phyloP scores from a whole-genome alignment of 1,140 invertebrate species.

The Drosophila kanapiae region DNA sequence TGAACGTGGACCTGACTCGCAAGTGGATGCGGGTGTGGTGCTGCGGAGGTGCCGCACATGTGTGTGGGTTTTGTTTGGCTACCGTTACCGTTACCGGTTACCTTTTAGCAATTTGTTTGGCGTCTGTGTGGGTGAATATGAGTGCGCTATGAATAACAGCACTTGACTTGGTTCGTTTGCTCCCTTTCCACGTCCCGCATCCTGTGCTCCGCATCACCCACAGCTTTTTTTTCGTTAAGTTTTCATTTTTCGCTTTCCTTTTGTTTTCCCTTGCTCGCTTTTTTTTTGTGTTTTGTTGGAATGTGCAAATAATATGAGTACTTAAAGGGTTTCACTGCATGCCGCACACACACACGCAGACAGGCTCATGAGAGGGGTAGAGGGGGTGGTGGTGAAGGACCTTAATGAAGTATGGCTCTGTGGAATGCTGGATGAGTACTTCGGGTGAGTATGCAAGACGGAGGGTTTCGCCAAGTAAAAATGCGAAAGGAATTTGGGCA shows the following conservation, averaged over 20 bases:
- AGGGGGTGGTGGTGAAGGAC: conserved; percentile 7
- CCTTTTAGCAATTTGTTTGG: conserved; percentile 75
- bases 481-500: conserved; percentile 26
- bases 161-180: conserved; percentile 72
- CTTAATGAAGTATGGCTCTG: conserved; percentile 49
- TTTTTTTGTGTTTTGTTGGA: conserved; percentile 19
- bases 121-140: conserved; percentile 34
- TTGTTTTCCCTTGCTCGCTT: conserved; percentile 29
- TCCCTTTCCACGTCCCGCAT: conserved; percentile 15
- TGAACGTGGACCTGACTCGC: conserved; percentile 70
- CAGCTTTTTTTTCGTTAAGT: conserved; percentile 44
- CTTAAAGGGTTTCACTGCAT: conserved; percentile 65
- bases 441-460: conserved; percentile 15
- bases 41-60: conserved; percentile 41
- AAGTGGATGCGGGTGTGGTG: conserved; percentile 29
- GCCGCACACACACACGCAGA: conserved; percentile 21
- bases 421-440: conserved; percentile 36
- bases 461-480: conserved; percentile 15
- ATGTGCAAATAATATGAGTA: conserved; percentile 75
- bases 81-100: conserved; percentile 69
- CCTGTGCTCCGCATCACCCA: conserved; percentile 7
- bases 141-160: conserved; percentile 76
- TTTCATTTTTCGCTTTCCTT: conserved; percentile 30
- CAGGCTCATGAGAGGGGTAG: not conserved
- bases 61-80: conserved; percentile 58